Conservation (phyloP, 2,888 invertebrate genomes). For the Protonemura montana region DNA sequence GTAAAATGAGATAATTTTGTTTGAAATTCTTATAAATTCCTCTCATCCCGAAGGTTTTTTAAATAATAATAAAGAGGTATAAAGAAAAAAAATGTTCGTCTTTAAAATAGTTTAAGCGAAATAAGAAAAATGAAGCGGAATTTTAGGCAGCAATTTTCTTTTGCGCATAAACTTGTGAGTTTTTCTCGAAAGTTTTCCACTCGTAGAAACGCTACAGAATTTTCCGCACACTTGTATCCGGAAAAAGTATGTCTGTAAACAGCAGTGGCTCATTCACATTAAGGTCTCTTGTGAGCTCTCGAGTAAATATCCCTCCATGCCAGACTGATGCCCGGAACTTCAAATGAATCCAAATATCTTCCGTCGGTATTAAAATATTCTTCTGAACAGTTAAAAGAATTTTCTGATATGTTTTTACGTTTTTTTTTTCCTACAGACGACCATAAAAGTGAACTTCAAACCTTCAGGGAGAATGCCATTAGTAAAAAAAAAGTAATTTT, state of each 20-base stretch:
- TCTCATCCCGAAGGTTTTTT: background rate
- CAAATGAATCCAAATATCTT: slow-evolving; percentile 9
- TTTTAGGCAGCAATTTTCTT: background rate
- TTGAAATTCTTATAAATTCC: too few species aligned
- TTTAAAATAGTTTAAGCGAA: background rate
- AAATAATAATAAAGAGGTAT: too few species aligned
- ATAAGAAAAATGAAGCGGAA: background rate
- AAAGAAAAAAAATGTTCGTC: background rate
- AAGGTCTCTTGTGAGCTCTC: background rate
- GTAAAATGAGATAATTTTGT: too few species aligned
- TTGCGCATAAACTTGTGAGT: background rate
- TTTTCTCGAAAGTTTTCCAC: background rate
- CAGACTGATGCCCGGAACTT: background rate
- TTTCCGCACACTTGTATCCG: background rate
- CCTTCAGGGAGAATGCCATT: background rate
- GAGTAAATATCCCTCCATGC: background rate
- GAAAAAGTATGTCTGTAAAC: slow-evolving; percentile 39
- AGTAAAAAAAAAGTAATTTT: too few species aligned
- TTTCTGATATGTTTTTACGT: background rate
- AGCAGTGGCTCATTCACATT: background rate
- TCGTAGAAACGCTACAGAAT: background rate
- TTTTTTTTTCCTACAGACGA: background rate
- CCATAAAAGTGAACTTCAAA: background rate
- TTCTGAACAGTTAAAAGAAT: background rate
- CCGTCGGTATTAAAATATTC: background rate